These are phyloP conservation scores for Parapristionchus giblindavisi DNA, from an alignment of 2,888 invertebrate genomes.

Conservation along the genomic window DNA sequence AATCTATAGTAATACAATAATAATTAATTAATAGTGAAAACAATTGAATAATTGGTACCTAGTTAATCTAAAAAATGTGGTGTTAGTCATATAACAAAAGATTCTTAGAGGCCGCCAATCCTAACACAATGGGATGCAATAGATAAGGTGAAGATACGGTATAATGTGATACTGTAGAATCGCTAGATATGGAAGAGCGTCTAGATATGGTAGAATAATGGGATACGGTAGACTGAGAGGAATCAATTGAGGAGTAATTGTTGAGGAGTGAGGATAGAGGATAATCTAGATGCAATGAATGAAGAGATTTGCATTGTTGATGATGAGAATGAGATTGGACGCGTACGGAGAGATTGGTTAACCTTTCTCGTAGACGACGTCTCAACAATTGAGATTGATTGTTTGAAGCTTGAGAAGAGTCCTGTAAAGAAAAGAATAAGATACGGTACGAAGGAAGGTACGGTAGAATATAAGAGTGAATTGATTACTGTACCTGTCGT, in stretches of 20 bases:
- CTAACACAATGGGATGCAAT: slow-evolving; percentile 2
- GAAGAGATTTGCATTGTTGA: neutral
- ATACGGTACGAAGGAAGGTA: neutral
- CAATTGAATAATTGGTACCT: slow-evolving; percentile 32
- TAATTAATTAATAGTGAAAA: slow-evolving; percentile 26
- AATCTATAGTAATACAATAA: slow-evolving; percentile 20
- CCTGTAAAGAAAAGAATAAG: slow-evolving; percentile 8
- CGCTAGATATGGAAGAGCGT: slow-evolving; percentile 17
- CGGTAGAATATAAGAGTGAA: neutral
- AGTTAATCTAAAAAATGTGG: slow-evolving; percentile 5
- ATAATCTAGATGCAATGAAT: slow-evolving; percentile 3
- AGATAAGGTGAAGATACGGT: no score
- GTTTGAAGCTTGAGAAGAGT: slow-evolving; percentile 21
- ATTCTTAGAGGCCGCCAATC: slow-evolving; percentile 9
- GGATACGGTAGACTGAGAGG: slow-evolving; percentile 12
- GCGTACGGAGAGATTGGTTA: neutral
- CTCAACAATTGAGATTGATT: neutral
- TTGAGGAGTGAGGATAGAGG: slow-evolving; percentile 8
- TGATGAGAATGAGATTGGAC: neutral
- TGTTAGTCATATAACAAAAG: slow-evolving; percentile 25
- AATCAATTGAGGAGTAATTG: neutral
- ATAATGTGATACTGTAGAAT: no score
- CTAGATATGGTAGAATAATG: slow-evolving; percentile 3
- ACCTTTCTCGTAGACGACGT: slow-evolving; percentile 14
- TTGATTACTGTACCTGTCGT: slow-evolving; percentile 20